phyloP scores from a whole-genome alignment of 2,797 vertebrate genomes.

The Erethizon dorsatum region DNA sequence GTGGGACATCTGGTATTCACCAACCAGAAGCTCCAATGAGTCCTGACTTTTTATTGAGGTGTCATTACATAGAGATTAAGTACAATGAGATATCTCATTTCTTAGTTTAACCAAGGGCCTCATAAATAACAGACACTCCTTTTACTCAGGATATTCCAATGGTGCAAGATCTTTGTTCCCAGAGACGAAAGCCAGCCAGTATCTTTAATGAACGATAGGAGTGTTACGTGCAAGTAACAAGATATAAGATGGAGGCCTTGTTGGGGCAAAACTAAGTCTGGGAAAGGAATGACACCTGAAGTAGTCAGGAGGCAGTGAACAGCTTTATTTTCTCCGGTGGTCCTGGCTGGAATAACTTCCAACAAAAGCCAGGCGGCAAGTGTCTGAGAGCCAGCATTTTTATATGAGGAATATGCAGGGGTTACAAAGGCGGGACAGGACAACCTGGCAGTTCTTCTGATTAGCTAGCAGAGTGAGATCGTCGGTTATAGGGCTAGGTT shows the following conservation, averaged over 20 bases:
- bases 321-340: no score
- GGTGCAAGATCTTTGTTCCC: neutral
- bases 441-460: no score
- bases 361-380: no score
- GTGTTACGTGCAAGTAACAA: neutral
- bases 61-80: neutral
- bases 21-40: neutral
- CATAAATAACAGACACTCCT: neutral
- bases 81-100: neutral
- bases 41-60: neutral
- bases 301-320: no score
- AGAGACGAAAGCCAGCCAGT: neutral
- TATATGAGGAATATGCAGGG: no score
- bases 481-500: no score
- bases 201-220: neutral
- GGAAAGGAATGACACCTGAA: no score
- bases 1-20: neutral
- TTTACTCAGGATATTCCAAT: conserved; percentile 18
- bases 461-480: no score
- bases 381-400: no score
- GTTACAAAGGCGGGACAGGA: no score
- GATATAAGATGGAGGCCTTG: neutral
- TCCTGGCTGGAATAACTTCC: no score
- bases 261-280: no score
- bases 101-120: conserved; percentile 11